These are phyloP conservation scores for Cuculus canorus DNA, from an alignment of 2,797 vertebrate genomes.

Conservation along the genomic window DNA sequence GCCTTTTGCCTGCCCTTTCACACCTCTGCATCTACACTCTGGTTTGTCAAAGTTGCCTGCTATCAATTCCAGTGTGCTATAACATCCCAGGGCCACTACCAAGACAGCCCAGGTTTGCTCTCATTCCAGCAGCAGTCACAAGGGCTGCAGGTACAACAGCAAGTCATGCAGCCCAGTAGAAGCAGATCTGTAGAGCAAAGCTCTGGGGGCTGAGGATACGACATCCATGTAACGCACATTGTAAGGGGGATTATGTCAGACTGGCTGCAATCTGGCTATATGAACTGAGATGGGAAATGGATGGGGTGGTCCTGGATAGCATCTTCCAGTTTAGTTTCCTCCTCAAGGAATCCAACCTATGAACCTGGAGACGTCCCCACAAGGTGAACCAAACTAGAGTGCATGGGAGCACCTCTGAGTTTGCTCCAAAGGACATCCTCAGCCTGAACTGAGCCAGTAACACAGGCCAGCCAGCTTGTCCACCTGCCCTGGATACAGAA, in stretches of 20 bases:
- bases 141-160: background rate
- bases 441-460: background rate
- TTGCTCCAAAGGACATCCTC: background rate
- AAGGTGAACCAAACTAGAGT: background rate
- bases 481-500: background rate
- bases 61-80: background rate
- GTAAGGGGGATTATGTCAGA: background rate
- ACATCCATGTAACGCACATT: background rate
- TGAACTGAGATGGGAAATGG: background rate
- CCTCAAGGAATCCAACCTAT: background rate
- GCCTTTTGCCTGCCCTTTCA: background rate
- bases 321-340: background rate
- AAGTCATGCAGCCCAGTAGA: background rate
- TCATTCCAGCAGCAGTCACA: background rate
- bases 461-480: background rate
- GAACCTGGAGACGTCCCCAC: background rate
- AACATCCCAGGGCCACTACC: background rate
- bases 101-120: background rate
- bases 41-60: background rate
- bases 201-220: accelerated
- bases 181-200: background rate
- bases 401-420: background rate
- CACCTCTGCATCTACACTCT: background rate
- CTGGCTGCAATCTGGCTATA: background rate
- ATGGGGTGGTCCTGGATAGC: background rate